Evolutionary conservation across 2,797 vertebrate genomes (phyloP).

Genomic region (Furcifer pardalis): DNA sequence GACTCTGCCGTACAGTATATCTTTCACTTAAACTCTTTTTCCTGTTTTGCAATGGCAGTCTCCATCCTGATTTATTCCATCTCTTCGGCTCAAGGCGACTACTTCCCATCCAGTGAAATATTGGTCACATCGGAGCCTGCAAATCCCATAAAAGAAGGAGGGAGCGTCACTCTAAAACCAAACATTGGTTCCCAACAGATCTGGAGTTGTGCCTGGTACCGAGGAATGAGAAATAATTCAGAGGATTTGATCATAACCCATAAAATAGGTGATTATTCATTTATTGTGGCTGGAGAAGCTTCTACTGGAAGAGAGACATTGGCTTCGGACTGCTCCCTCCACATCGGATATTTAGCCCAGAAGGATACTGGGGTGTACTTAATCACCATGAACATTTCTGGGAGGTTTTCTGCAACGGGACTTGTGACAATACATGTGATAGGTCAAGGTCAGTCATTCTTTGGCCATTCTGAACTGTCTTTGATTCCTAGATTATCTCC

Average conservation of each 20-base stretch:
- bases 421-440: not conserved
- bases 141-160: not conserved
- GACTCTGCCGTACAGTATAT: no score
- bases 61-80: not conserved
- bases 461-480: no score
- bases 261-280: rapidly evolving
- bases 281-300: not conserved
- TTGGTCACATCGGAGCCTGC: not conserved
- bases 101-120: not conserved
- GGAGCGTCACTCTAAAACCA: not conserved
- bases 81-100: not conserved
- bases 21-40: not conserved
- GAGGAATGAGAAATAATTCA: not conserved
- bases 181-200: not conserved
- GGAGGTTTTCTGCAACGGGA: not conserved
- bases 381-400: not conserved
- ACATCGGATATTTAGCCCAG: not conserved
- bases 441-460: not conserved
- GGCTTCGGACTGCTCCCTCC: not conserved
- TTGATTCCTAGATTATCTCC: no score
- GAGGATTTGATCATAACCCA: not conserved
- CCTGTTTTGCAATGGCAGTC: not conserved
- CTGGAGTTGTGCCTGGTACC: not conserved
- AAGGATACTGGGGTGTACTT: not conserved
- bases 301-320: not conserved